Evolutionary conservation across 2,888 invertebrate species (phyloP), one percentile per base, ranked within the genome.

Genomic region (Exephanes ischioxanthus): DNA sequence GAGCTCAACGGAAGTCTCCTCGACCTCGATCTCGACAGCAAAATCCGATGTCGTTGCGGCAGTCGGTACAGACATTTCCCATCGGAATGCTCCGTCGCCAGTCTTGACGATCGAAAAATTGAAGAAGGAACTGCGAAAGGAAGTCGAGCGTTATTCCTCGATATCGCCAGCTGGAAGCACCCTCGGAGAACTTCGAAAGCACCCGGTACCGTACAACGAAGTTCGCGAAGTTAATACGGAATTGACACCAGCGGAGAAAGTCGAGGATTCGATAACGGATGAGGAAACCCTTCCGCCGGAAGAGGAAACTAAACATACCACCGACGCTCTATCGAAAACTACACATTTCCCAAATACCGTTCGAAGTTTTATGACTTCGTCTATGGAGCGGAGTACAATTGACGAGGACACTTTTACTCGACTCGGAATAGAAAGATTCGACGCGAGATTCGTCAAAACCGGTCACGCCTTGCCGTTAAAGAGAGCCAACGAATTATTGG

Each of bases 171-270:
- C 26, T 6, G 22, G 16, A 41, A 53, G 41, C 48, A 53, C 14
- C 68, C 48, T 11, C 11, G 2, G 16, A 53, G 66, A 67, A 5
- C 9, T 26, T 68, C 53, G 68, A 22, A 9, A 58, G 26, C 37
- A 63, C 72, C 33, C 61, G 45, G 70, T 66, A 45, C 26, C 58
- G 19, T 19, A 5, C 11, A n/a, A 77, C n/a, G 45, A 66, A 48
- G 26, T 53, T 11, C 77, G 73, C 19, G 83, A 83, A 73, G 63
- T 73, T 14, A 86, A 77, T 45, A 83, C 80, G 48, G 66, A 71
- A 67, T 33, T 84, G 67, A 81, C 84, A 61, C 71, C 84, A 26
- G 86, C 81, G 37, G 86, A 84, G 30, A 84, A 61, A 53, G 66
- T 82, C 51, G 81, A 84, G 63, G 79, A 86, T 26, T 68, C 33